phyloP scores from a whole-genome alignment of 2,888 invertebrate genomes.

The Xestia rhomboidea region DNA sequence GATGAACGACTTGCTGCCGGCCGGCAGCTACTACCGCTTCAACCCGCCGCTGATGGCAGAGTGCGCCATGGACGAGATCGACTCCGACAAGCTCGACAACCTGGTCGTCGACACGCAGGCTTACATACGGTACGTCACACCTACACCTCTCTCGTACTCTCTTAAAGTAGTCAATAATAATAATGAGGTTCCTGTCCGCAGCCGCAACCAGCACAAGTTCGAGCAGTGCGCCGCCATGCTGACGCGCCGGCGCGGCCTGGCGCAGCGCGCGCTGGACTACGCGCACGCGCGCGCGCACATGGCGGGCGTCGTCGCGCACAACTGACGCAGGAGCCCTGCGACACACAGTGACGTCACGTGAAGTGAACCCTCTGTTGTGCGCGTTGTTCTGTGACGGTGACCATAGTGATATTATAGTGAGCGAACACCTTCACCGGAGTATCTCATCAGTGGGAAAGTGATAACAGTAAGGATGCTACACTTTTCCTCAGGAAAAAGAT shows the following conservation, averaged over 20 bases:
- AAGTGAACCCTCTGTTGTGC: neutral
- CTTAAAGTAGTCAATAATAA: too few relatives aligned
- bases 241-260: slow-evolving; percentile 71
- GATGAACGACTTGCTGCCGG: slow-evolving; percentile 93
- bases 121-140: slow-evolving; percentile 87
- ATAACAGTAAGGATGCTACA: neutral
- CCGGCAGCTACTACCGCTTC: slow-evolving; percentile 94
- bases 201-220: slow-evolving; percentile 95
- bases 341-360: neutral
- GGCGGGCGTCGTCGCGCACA: slow-evolving; percentile 69
- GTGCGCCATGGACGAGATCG: slow-evolving; percentile 95
- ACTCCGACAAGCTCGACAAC: slow-evolving; percentile 92
- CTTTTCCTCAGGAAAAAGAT: slow-evolving; percentile 10
- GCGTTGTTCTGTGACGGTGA: neutral
- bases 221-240: slow-evolving; percentile 90
- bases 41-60: slow-evolving; percentile 96
- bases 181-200: slow-evolving; percentile 62
- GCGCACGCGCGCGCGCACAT: slow-evolving; percentile 71
- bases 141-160: neutral
- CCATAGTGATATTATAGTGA: neutral
- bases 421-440: neutral
- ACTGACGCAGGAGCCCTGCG: slow-evolving; percentile 17
- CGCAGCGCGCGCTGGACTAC: slow-evolving; percentile 75
- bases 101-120: slow-evolving; percentile 94
- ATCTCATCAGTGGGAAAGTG: neutral